These are phyloP conservation scores for Podarcis cretensis DNA, from an alignment of 2,113 vertebrate genomes.

Conservation along the genomic window DNA sequence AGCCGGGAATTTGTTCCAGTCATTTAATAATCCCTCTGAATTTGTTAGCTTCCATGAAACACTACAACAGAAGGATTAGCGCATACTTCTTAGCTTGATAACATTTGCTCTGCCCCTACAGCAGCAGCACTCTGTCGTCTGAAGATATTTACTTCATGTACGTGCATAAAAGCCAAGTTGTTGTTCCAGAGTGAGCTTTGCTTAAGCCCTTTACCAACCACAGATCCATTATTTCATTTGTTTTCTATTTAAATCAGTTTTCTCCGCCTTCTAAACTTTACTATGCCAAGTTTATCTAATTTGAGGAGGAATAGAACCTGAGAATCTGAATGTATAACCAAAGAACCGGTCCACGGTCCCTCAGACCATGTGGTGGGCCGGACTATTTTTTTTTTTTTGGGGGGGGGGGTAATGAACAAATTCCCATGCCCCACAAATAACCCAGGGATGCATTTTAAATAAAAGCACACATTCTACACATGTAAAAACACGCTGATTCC, in stretches of 20 bases:
- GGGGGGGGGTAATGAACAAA: no score
- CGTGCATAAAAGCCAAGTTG: conserved; percentile 38
- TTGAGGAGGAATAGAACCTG: not conserved
- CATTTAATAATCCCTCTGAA: conserved; percentile 56
- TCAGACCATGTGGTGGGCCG: no score
- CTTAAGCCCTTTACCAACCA: conserved; percentile 40
- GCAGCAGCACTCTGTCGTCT: conserved; percentile 22
- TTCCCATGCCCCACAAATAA: no score
- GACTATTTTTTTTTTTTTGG: no score
- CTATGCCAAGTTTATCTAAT: not conserved
- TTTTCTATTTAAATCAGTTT: conserved; percentile 33
- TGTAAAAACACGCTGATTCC: no score
- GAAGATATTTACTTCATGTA: not conserved
- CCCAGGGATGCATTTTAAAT: no score
- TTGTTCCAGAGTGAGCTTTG: conserved; percentile 40
- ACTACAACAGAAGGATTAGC: conserved; percentile 29
- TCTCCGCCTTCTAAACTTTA: not conserved
- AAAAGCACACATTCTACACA: no score
- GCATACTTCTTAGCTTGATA: conserved; percentile 22
- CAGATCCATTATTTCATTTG: conserved; percentile 36
- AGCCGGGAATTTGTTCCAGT: conserved; percentile 44
- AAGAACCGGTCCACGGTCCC: not conserved
- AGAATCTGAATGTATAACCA: not conserved
- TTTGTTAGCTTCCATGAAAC: conserved; percentile 50
- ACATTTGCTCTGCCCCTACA: conserved; percentile 46